Evolutionary conservation across 1,140 invertebrate species (phyloP).

Genomic region (Nylanderia fulva): DNA sequence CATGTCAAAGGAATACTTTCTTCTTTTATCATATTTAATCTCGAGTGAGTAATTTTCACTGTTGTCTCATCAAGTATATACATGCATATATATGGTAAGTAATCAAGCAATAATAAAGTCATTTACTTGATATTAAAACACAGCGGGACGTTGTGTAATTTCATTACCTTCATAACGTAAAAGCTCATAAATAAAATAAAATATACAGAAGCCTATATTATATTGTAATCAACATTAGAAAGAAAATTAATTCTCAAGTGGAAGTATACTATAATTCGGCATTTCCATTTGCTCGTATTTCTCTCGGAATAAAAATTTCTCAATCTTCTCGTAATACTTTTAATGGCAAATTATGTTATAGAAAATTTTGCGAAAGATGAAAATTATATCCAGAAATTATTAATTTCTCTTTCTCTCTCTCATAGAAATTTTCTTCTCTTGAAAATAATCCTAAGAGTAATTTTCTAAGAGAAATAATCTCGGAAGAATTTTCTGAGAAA

Average conservation of each 20-base stretch:
- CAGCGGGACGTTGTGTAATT: not conserved
- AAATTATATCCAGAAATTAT: constrained; percentile 6
- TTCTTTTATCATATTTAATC: constrained; percentile 14
- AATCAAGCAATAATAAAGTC: not conserved
- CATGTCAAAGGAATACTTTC: constrained; percentile 1
- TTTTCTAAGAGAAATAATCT: constrained; percentile 39
- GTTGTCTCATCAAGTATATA: not conserved
- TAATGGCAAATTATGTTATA: constrained; percentile 8
- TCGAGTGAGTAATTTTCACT: constrained; percentile 22
- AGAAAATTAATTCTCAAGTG: not conserved
- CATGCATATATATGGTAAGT: not conserved
- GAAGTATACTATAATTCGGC: not conserved
- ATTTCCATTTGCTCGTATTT: not conserved
- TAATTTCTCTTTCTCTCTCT: not conserved
- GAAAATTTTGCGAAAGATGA: constrained; percentile 26
- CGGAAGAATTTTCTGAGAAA: constrained; percentile 18
- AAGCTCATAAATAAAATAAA: not conserved
- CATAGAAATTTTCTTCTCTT: constrained; percentile 16
- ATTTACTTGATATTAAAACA: not conserved
- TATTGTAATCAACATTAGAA: not conserved
- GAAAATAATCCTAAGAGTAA: constrained; percentile 24
- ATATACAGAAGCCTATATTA: not conserved
- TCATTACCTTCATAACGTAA: not conserved
- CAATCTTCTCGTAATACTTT: not conserved
- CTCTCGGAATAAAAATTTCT: constrained; percentile 18